Conservation (phyloP, 2,113 vertebrate genomes). For the Dissostichus mawsoni region DNA sequence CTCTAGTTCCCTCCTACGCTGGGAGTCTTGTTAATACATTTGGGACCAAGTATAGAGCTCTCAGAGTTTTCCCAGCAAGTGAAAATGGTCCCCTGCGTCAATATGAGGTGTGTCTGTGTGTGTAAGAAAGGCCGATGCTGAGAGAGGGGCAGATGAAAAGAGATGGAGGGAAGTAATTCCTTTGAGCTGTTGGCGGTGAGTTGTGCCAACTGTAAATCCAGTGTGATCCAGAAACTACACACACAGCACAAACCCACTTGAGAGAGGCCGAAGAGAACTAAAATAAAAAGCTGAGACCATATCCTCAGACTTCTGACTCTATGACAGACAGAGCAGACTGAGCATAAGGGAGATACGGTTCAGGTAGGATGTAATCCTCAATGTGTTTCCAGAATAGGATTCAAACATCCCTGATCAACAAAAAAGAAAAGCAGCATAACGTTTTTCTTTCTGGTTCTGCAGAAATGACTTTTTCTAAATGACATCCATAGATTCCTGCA, state of each 20-base stretch:
- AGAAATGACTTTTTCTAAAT: background rate
- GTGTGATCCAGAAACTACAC: slow-evolving; percentile 10
- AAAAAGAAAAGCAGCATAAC: background rate
- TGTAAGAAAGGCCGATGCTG: slow-evolving; percentile 1
- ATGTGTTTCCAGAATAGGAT: background rate
- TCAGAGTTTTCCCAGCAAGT: slow-evolving; percentile 21
- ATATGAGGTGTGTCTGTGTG: slow-evolving; percentile 23
- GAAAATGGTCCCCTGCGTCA: slow-evolving; percentile 3
- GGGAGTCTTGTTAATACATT: background rate
- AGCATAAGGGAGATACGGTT: background rate
- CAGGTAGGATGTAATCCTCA: background rate
- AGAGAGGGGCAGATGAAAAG: slow-evolving; percentile 19
- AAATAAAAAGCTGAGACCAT: background rate
- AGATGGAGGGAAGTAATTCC: slow-evolving; percentile 14
- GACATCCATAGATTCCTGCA: background rate
- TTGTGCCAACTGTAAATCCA: slow-evolving; percentile 35
- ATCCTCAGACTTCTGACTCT: background rate
- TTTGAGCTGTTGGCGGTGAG: slow-evolving; percentile 27
- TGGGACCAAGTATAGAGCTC: slow-evolving; percentile 1
- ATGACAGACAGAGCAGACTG: background rate
- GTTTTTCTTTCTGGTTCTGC: background rate
- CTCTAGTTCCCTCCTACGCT: slow-evolving; percentile 16
- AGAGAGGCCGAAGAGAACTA: slow-evolving; percentile 1
- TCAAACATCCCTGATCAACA: background rate
- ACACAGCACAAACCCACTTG: slow-evolving; percentile 5